Evolutionary conservation across 2,888 invertebrate species (phyloP), one percentile per base, ranked within the genome.

Genomic region (Amiota communis): DNA sequence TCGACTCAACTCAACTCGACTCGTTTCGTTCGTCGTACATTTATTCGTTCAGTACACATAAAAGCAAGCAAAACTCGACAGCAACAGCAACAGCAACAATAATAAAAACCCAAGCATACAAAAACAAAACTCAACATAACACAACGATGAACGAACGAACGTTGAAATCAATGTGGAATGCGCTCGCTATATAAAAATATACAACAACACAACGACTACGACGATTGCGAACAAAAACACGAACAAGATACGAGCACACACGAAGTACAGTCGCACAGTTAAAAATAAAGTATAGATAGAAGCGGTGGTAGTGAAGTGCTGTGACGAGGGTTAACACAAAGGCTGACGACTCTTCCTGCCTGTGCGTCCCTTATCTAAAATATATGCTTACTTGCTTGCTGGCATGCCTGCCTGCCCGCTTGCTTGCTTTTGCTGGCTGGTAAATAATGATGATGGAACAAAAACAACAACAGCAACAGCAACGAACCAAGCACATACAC

Each of bases 201-300:
- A 81, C 81, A 67, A 67, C 67, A 23, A 49, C 64, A 81, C 75
- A 76, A 69, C 69, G 65, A 10, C 61, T 69, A 67, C 48, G 61
- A 72, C 59, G 63, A 74, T 71, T 74, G 71, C 72, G 74, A 77
- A 79, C 74, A 70, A 48, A 67, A 20, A 67, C 36, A 36, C 67
- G 67, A 71, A 48, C 72, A 73, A 75, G 72, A 61, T 69, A 73
- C 76, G 75, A 77, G 76, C 80, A 81, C 80, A 84, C 81, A 83
- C 87, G 86, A 86, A 83, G 87, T 87, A 87, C 87, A 87, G 87
- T 87, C 87, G 82, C 87, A 87, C 82, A 85, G 85, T 81, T 87
- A 87, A 87, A 87, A 87, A 87, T 87, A 87, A 86, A 86, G 85
- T 80, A 73, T 78, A 77, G 79, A 81, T 76, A 75, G 76, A 61